phyloP scores from a whole-genome alignment of 2,113 vertebrate species.

The Hiodon tergisus region DNA sequence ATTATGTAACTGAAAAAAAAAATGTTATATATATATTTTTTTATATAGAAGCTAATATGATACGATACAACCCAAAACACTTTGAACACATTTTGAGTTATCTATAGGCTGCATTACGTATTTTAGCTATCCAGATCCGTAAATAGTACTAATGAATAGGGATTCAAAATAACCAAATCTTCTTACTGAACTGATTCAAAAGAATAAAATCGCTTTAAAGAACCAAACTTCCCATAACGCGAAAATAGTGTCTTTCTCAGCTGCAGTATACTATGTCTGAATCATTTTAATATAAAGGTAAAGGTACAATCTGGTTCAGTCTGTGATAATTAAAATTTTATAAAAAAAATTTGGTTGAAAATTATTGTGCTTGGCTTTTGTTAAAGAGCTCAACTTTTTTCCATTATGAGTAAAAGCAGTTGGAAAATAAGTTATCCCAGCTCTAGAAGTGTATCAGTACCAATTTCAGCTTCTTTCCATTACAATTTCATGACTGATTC shows the following conservation, averaged over 20 bases:
- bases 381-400: neutral
- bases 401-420: constrained; percentile 20
- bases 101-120: no score
- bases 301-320: neutral
- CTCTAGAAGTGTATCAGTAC: constrained; percentile 22
- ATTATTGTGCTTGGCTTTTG: neutral
- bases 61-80: no score
- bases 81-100: no score
- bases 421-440: constrained; percentile 34
- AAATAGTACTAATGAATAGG: no score
- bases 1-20: no score
- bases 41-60: no score
- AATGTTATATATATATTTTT: no score
- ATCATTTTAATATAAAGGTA: no score
- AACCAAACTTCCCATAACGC: neutral
- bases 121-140: no score
- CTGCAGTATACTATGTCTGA: neutral
- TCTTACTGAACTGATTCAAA: no score
- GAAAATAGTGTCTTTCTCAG: neutral
- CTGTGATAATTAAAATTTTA: neutral
- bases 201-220: neutral
- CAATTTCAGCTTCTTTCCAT: constrained; percentile 36
- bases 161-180: no score
- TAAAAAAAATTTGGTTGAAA: neutral
- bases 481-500: constrained; percentile 52